Conservation (phyloP, 2,888 invertebrate genomes). For the Odontocerum albicorne region DNA sequence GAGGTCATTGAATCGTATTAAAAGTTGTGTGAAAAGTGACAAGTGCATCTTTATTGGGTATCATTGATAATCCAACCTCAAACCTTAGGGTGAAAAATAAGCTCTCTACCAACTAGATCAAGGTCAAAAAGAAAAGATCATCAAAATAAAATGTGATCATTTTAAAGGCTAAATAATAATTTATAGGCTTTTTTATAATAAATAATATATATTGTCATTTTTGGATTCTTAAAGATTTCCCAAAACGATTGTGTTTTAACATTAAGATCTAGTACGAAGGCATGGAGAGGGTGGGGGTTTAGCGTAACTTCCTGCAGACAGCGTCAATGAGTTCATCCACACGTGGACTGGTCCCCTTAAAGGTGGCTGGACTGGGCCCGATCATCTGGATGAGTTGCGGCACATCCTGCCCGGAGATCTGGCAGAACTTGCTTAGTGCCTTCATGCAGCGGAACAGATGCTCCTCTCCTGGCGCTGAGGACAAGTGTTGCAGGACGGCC, state of each 20-base stretch:
- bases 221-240: not conserved
- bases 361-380: slow-evolving; percentile 82
- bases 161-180: no score
- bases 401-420: slow-evolving; percentile 79
- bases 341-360: slow-evolving; percentile 78
- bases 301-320: slow-evolving; percentile 67
- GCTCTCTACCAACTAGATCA: no score
- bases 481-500: slow-evolving; percentile 88
- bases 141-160: no score
- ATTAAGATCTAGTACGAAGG: not conserved
- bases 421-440: slow-evolving; percentile 72
- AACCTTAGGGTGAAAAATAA: no score
- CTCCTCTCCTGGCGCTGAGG: slow-evolving; percentile 77
- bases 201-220: no score
- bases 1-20: no score
- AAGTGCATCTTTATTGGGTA: no score
- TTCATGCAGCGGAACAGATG: slow-evolving; percentile 77
- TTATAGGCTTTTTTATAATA: no score
- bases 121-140: no score
- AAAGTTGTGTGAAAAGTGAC: no score
- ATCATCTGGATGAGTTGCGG: slow-evolving; percentile 89
- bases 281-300: slow-evolving; percentile 35
- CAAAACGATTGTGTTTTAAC: not conserved
- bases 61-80: no score
- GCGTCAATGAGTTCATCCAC: slow-evolving; percentile 80